Conservation (phyloP, 2,797 vertebrate genomes). For the Alauda arvensis region DNA sequence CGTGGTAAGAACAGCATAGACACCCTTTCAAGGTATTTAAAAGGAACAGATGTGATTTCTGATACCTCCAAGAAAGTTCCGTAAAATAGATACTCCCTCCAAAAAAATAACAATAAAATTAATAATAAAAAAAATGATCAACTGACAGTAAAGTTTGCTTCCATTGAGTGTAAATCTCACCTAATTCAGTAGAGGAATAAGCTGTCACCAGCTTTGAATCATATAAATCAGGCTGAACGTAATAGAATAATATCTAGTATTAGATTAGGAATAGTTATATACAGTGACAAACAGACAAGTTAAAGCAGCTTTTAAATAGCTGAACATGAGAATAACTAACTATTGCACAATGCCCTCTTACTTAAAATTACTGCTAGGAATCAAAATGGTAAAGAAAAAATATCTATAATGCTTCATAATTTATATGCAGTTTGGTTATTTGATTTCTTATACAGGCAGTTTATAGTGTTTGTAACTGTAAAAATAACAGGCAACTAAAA, state of each 20-base stretch:
- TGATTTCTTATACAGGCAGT: slow-evolving; percentile 74
- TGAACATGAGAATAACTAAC: slow-evolving; percentile 75
- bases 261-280: slow-evolving; percentile 74
- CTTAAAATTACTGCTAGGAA: slow-evolving; percentile 76
- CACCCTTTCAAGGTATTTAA: slow-evolving; percentile 15
- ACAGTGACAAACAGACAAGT: slow-evolving; percentile 77
- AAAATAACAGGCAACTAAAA: slow-evolving; percentile 58
- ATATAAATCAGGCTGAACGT: slow-evolving; percentile 67
- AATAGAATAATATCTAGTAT: slow-evolving; percentile 75
- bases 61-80: slow-evolving; percentile 54
- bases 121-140: slow-evolving; percentile 5
- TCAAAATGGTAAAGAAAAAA: slow-evolving; percentile 55
- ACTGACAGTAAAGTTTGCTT: slow-evolving; percentile 55
- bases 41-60: slow-evolving; percentile 25
- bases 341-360: slow-evolving; percentile 83
- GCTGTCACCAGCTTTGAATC: slow-evolving; percentile 70
- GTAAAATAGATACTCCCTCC: slow-evolving; percentile 46
- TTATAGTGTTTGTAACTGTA: slow-evolving; percentile 73
- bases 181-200: slow-evolving; percentile 73
- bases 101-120: background rate
- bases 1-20: slow-evolving; percentile 30
- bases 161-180: slow-evolving; percentile 60
- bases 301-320: slow-evolving; percentile 80
- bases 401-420: slow-evolving; percentile 68
- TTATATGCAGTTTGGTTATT: slow-evolving; percentile 72